Evolutionary conservation across 2,113 vertebrate genomes (phyloP).

Genomic region (Neodontobutis hainanensis): DNA sequence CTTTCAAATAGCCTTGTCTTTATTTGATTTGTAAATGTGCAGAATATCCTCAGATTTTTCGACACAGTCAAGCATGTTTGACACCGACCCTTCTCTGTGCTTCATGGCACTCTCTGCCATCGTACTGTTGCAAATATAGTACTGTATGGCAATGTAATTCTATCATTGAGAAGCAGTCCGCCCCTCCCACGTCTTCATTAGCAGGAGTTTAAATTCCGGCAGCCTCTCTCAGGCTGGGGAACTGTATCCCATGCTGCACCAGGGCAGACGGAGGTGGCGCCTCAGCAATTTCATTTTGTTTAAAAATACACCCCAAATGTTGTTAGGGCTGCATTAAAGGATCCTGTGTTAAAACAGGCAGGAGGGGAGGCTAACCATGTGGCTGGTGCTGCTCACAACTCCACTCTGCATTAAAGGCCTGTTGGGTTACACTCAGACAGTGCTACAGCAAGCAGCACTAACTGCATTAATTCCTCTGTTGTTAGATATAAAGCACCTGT

Average conservation of each 20-base stretch:
- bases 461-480: constrained; percentile 78
- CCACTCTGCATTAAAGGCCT: constrained; percentile 86
- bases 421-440: constrained; percentile 74
- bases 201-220: constrained; percentile 73
- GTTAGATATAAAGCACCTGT: constrained; percentile 74
- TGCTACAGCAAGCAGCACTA: constrained; percentile 55
- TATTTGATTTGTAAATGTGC: no score
- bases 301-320: constrained; percentile 98
- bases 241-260: constrained; percentile 82
- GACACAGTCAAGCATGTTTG: constrained; percentile 6
- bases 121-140: constrained; percentile 47
- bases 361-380: constrained; percentile 78
- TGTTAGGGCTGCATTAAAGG: constrained; percentile 96
- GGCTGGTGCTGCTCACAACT: constrained; percentile 80
- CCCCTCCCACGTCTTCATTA: constrained; percentile 67
- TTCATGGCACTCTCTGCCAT: constrained; percentile 9
- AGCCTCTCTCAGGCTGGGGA: constrained; percentile 76
- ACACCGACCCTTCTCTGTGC: constrained; percentile 1
- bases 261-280: constrained; percentile 87
- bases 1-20: no score
- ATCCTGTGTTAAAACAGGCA: constrained; percentile 89
- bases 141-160: constrained; percentile 71
- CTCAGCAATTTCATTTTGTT: constrained; percentile 96
- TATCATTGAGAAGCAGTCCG: constrained; percentile 62
- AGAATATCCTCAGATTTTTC: no score